Evolutionary conservation across 2,888 invertebrate species (phyloP).

Genomic region (Linnaemya tessellans): DNA sequence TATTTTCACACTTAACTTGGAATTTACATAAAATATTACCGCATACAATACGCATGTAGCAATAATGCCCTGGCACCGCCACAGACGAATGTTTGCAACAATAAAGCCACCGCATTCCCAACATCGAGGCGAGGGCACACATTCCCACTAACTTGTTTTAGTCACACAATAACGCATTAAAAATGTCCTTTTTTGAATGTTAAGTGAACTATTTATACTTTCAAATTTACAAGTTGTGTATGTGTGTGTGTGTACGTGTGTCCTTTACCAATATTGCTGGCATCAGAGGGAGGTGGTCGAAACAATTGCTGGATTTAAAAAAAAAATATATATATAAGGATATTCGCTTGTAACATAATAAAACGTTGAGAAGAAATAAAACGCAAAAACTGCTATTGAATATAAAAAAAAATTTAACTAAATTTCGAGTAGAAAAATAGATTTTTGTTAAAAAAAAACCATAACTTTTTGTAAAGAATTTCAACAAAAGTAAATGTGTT

Average conservation of each 20-base stretch:
- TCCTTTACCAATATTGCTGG: slow-evolving; percentile 2
- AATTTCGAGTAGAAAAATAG: slow-evolving; percentile 26
- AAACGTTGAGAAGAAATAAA: slow-evolving; percentile 68
- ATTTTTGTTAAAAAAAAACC: slow-evolving; percentile 29
- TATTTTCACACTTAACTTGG: slow-evolving; percentile 82
- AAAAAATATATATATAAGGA: not conserved
- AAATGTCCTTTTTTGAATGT: slow-evolving; percentile 2
- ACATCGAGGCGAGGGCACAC: not conserved
- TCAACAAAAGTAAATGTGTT: slow-evolving; percentile 70
- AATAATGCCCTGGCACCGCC: not conserved
- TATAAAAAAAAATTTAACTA: slow-evolving; percentile 48
- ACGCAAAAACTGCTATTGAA: slow-evolving; percentile 33
- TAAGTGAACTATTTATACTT: slow-evolving; percentile 44
- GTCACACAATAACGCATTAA: slow-evolving; percentile 62
- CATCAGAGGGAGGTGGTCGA: slow-evolving; percentile 20
- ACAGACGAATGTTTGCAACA: slow-evolving; percentile 1
- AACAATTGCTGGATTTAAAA: slow-evolving; percentile 36
- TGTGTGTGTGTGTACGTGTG: not conserved
- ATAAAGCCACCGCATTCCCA: slow-evolving; percentile 32
- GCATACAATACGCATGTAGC: slow-evolving; percentile 47
- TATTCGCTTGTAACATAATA: slow-evolving; percentile 57
- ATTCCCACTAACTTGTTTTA: slow-evolving; percentile 25
- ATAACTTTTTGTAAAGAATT: slow-evolving; percentile 66
- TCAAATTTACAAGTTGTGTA: not conserved
- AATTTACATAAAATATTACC: slow-evolving; percentile 82